Evolutionary conservation across 2,797 vertebrate species (phyloP), one percentile per base, ranked within the genome.

Genomic region (Hozukius guyotensis): DNA sequence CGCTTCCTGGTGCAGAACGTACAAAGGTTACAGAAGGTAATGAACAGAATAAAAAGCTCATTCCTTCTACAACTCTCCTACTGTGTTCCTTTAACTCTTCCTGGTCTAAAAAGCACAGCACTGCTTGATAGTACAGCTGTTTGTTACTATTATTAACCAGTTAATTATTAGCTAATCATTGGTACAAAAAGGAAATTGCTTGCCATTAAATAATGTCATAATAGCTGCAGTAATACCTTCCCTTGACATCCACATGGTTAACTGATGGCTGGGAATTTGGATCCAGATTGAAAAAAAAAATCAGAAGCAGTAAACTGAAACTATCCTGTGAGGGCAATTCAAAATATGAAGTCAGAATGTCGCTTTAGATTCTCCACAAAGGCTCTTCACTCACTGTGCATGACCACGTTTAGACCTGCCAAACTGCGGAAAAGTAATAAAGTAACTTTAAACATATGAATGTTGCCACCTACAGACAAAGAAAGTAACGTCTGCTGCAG

Each of bases 1-100:
- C 98, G 99, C 89, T 99, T 99, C 89, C 95, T 99, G 79, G 94
- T 98, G 83, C 98, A 99, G 94, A 99, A 99, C 0, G 89, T 99
- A 3, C 96, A 97, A 65, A 93, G 97, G 79, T 93, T 99, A 55
- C 95, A 98, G 59, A 98, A 98, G 97, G 98, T 99, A 57, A 76
- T 55, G 56, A 72, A 60, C 18, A 63, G 5, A 83, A 36, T 2
- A 11, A 49, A 60, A 66, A 52, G 42, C 13, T 74, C 24, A 34
- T 70, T 13, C 14, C 34, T 46, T 68, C 9, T 46, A 62, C 55
- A 74, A 9, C 38, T 77, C 38, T 77, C 3, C 2, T 29, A 2
- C 36, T 27, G 9, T 64, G 3, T 27, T 75, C 3, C 12, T 61
- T 22, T 16, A 36, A 3, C 8, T 77, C 8, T 24, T 72, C 18